Conservation (phyloP, 2,888 invertebrate genomes). For the Danaus chrysippus region DNA sequence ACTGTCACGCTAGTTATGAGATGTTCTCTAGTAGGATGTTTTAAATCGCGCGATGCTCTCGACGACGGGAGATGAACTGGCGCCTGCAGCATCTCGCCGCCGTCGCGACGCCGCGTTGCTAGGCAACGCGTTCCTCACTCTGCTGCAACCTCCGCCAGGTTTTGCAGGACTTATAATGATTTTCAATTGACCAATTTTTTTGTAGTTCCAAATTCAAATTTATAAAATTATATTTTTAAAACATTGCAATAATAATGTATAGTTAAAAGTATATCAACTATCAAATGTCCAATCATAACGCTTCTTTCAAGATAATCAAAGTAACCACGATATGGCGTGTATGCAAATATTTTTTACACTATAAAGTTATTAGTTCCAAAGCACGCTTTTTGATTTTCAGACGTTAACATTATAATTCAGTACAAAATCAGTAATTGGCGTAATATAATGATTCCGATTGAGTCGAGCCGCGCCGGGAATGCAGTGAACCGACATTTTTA, state of each 20-base stretch:
- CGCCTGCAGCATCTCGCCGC: slow-evolving; percentile 67
- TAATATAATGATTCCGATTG: slow-evolving; percentile 25
- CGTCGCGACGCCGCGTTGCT: slow-evolving; percentile 68
- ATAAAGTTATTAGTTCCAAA: slow-evolving; percentile 15
- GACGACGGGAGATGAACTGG: slow-evolving; percentile 58
- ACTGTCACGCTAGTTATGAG: slow-evolving; percentile 6
- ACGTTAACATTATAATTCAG: slow-evolving; percentile 19
- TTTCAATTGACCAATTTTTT: neutral
- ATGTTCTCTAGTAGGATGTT: slow-evolving; percentile 15
- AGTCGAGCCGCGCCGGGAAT: slow-evolving; percentile 14
- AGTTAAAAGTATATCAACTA: no score
- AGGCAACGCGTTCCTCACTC: slow-evolving; percentile 51
- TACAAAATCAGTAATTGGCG: slow-evolving; percentile 27
- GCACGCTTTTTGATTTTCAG: slow-evolving; percentile 17
- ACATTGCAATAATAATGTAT: no score
- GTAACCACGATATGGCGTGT: neutral
- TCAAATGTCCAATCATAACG: no score
- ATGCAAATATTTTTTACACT: slow-evolving; percentile 1
- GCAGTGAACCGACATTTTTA: slow-evolving; percentile 15
- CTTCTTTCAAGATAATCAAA: slow-evolving; percentile 6
- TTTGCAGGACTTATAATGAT: neutral
- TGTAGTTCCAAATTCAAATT: neutral
- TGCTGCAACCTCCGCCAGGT: slow-evolving; percentile 13
- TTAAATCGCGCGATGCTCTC: slow-evolving; percentile 34
- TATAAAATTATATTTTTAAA: no score